Evolutionary conservation across 1,140 invertebrate species (phyloP).

Genomic region (Pseudomyrmex cubaensis): DNA sequence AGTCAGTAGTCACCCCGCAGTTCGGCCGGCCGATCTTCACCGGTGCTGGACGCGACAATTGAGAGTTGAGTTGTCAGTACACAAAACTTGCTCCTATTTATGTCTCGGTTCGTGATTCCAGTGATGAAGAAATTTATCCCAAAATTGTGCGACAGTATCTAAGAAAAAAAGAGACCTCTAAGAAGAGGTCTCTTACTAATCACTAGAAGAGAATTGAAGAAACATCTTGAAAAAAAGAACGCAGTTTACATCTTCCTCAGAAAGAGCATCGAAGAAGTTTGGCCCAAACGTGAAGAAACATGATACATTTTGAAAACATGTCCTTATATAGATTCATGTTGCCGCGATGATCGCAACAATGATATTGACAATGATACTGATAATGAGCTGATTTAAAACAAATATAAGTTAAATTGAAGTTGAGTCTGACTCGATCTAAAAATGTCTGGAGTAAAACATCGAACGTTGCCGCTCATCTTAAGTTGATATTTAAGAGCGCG

Average conservation of each 20-base stretch:
- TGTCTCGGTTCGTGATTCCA: no score
- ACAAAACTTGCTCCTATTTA: not conserved
- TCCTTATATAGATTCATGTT: no score
- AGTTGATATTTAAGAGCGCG: not conserved
- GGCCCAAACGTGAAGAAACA: not conserved
- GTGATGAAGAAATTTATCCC: not conserved
- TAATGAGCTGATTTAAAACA: not conserved
- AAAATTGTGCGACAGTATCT: not conserved
- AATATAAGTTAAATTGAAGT: not conserved
- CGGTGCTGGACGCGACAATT: not conserved
- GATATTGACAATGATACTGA: not conserved
- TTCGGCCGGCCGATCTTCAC: constrained; percentile 64
- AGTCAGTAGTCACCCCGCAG: constrained; percentile 78
- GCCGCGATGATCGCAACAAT: not conserved
- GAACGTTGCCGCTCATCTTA: not conserved
- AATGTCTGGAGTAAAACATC: constrained; percentile 29
- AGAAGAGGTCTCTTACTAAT: not conserved
- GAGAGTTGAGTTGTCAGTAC: not conserved
- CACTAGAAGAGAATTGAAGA: constrained; percentile 22
- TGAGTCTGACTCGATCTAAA: not conserved
- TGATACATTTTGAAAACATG: not conserved
- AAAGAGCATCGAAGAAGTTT: not conserved
- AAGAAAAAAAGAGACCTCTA: not conserved
- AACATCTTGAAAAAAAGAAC: not conserved
- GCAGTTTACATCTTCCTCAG: no score